phyloP scores from a whole-genome alignment of 2,113 vertebrate genomes.

The Bubo blakistoni region DNA sequence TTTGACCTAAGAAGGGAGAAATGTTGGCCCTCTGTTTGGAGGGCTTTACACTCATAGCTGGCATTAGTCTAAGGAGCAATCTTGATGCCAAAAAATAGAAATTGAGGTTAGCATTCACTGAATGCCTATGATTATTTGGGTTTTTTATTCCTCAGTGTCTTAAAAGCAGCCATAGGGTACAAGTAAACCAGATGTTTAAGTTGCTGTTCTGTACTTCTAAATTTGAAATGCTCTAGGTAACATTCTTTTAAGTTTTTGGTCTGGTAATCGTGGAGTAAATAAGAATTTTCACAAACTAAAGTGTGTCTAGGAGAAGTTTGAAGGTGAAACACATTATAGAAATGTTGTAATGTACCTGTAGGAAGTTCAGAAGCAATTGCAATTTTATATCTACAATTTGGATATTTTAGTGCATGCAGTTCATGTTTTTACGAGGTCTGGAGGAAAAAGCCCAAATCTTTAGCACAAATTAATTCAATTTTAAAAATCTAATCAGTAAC shows the following conservation, averaged over 20 bases:
- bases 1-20: neutral
- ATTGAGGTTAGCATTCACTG: neutral
- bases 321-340: neutral
- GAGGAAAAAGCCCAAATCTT: neutral
- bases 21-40: neutral
- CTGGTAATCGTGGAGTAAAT: neutral
- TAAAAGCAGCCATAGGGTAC: neutral
- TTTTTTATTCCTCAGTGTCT: neutral
- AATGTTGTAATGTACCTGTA: neutral
- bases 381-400: neutral
- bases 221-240: neutral
- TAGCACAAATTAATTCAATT: neutral
- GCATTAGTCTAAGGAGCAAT: neutral
- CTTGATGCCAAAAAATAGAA: neutral
- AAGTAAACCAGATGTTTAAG: neutral
- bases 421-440: neutral
- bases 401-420: neutral
- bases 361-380: neutral
- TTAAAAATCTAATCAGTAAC: neutral
- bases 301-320: neutral
- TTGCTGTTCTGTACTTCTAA: neutral
- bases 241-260: neutral
- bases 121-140: neutral
- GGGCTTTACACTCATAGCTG: neutral
- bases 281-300: neutral